Conservation (phyloP, 2,888 invertebrate genomes). For the Cetonia aurata region DNA sequence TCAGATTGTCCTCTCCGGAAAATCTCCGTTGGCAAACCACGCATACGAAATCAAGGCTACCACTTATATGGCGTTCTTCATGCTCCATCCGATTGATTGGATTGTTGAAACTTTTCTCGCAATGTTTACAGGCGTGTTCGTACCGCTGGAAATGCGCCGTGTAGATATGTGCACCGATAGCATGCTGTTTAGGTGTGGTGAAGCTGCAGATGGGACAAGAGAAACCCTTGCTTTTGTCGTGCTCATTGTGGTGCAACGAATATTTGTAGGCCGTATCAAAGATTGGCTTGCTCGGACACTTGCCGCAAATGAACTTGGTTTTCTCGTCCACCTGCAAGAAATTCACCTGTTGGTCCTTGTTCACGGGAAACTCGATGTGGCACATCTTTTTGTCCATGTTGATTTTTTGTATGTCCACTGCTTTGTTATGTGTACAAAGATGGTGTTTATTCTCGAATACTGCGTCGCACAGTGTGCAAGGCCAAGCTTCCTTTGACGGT, state of each 20-base stretch:
- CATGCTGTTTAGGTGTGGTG: constrained; percentile 56
- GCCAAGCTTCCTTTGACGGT: no score
- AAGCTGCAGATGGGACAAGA: constrained; percentile 60
- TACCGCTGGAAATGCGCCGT: constrained; percentile 28
- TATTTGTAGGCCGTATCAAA: constrained; percentile 60
- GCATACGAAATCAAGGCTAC: no score
- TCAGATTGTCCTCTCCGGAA: no score
- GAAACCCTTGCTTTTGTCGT: constrained; percentile 57
- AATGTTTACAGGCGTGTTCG: constrained; percentile 49
- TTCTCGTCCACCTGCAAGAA: constrained; percentile 46
- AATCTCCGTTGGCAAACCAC: no score
- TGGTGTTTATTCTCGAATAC: no score
- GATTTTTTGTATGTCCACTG: no score
- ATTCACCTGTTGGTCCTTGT: constrained; percentile 45
- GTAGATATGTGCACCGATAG: constrained; percentile 53
- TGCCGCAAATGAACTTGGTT: constrained; percentile 57
- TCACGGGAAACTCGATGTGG: constrained; percentile 41
- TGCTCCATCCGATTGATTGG: constrained; percentile 70
- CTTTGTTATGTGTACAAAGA: neutral
- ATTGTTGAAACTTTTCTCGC: constrained; percentile 67
- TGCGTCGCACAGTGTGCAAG: no score
- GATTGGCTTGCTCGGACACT: constrained; percentile 62
- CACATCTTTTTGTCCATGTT: constrained; percentile 15
- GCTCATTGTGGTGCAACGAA: constrained; percentile 59
- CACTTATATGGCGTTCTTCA: constrained; percentile 52